Evolutionary conservation across 1,140 invertebrate species (phyloP).

Genomic region (Schmidtea mediterranea): DNA sequence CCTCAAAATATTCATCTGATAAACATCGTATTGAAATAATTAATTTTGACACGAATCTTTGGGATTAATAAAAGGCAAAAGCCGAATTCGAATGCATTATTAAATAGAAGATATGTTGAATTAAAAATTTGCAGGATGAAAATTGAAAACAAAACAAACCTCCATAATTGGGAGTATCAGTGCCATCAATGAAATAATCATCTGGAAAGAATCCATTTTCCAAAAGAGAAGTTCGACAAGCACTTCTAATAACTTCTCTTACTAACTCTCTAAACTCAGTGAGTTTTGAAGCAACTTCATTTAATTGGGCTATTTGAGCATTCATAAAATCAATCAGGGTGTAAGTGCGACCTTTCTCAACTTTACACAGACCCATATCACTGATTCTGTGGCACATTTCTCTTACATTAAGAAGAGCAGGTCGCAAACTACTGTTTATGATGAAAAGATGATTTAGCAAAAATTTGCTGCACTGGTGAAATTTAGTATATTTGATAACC

Average conservation of each 20-base stretch:
- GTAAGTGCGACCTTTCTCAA: conserved; percentile 26
- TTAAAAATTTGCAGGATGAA: too few relatives aligned
- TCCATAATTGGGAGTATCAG: conserved; percentile 17
- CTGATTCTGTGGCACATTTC: conserved; percentile 36
- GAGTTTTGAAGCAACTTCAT: conserved; percentile 28
- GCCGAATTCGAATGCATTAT: too few relatives aligned
- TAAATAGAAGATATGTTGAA: too few relatives aligned
- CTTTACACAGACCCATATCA: conserved; percentile 27
- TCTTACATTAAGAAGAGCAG: conserved; percentile 39
- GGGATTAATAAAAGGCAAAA: too few relatives aligned
- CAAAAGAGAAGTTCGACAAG: conserved; percentile 42
- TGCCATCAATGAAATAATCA: conserved; percentile 28
- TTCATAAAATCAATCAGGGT: conserved; percentile 31
- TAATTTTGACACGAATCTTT: too few relatives aligned
- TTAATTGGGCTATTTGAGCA: conserved; percentile 22
- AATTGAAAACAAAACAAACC: conserved; percentile 9
- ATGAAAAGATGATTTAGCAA: conserved; percentile 42
- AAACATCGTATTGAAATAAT: too few relatives aligned
- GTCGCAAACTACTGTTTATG: conserved; percentile 39
- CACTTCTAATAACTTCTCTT: conserved; percentile 36
- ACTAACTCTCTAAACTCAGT: conserved; percentile 34
- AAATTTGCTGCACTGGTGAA: conserved; percentile 31
- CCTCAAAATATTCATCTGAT: too few relatives aligned
- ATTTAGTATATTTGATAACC: conserved; percentile 41
- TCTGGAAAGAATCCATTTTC: conserved; percentile 42